These are phyloP conservation scores for Ispidina picta DNA, from an alignment of 2,797 vertebrate species.

Conservation along the genomic window DNA sequence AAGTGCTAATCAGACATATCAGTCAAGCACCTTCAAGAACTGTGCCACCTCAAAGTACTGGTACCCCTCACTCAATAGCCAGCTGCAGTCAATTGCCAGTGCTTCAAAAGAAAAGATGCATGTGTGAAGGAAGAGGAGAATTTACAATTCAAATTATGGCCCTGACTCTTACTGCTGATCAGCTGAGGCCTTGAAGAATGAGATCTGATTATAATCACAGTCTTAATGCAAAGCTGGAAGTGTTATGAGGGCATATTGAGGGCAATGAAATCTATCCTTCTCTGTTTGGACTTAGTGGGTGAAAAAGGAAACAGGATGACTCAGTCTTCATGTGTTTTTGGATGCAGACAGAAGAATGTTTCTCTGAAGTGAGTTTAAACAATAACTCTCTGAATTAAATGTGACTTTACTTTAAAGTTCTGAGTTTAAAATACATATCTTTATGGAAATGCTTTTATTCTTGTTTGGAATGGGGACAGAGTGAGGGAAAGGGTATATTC, in stretches of 20 bases:
- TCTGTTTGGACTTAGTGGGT: background rate
- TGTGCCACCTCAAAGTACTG: background rate
- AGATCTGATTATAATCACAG: slow-evolving; percentile 69
- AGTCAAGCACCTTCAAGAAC: slow-evolving; percentile 51
- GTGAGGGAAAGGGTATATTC: background rate
- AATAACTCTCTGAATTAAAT: background rate
- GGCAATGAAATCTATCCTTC: slow-evolving; percentile 28
- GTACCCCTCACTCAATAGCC: slow-evolving; percentile 33
- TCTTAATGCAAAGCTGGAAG: slow-evolving; percentile 28
- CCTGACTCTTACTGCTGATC: slow-evolving; percentile 51
- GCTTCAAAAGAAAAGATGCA: slow-evolving; percentile 51
- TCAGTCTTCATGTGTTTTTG: background rate
- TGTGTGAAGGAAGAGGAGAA: slow-evolving; percentile 54
- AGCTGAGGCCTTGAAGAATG: slow-evolving; percentile 56
- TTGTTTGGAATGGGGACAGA: background rate
- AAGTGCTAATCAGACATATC: slow-evolving; percentile 50
- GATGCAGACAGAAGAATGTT: background rate
- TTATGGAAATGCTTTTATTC: background rate
- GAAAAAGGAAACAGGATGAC: slow-evolving; percentile 39
- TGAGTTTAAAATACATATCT: background rate
- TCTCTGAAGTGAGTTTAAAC: background rate
- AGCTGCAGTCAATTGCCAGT: slow-evolving; percentile 58
- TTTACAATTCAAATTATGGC: slow-evolving; percentile 63
- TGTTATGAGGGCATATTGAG: slow-evolving; percentile 31
- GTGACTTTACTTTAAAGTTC: background rate